A percentile compares a stretch with the other conserved stretches of the same genome.
Evolutionary conservation across 2,888 invertebrate genomes (phyloP).

Genomic region (Sminthurides aquaticus): DNA sequence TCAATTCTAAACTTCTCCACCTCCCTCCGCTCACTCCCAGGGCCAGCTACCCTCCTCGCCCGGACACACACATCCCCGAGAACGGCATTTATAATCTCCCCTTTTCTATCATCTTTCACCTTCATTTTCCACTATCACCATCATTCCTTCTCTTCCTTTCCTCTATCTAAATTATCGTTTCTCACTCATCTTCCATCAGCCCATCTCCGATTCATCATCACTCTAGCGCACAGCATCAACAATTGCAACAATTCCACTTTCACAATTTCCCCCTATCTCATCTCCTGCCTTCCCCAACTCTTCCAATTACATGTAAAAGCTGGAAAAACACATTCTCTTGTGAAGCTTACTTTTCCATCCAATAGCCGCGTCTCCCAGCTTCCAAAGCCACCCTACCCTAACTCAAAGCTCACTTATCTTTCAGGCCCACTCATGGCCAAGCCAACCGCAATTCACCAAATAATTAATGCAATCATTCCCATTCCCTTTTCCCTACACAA

Average conservation of each 20-base stretch:
- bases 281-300: background rate
- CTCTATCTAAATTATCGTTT: background rate
- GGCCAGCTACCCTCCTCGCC: background rate
- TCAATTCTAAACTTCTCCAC: background rate
- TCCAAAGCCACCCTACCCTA: too few relatives aligned
- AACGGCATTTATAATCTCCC: background rate
- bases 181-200: background rate
- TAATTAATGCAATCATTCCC: slow-evolving; percentile 8
- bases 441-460: slow-evolving; percentile 4
- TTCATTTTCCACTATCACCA: background rate
- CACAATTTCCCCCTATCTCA: background rate
- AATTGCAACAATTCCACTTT: background rate
- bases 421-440: background rate
- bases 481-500: background rate
- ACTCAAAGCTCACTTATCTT: background rate
- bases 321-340: too few relatives aligned
- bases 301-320: too few relatives aligned
- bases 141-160: background rate
- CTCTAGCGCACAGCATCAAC: background rate
- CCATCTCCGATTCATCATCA: background rate
- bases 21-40: too few relatives aligned
- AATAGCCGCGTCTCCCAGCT: too few relatives aligned
- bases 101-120: background rate
- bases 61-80: background rate
- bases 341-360: too few relatives aligned